These are phyloP conservation scores for Phoenicopterus ruber DNA, from an alignment of 2,113 vertebrate genomes.

Conservation along the genomic window DNA sequence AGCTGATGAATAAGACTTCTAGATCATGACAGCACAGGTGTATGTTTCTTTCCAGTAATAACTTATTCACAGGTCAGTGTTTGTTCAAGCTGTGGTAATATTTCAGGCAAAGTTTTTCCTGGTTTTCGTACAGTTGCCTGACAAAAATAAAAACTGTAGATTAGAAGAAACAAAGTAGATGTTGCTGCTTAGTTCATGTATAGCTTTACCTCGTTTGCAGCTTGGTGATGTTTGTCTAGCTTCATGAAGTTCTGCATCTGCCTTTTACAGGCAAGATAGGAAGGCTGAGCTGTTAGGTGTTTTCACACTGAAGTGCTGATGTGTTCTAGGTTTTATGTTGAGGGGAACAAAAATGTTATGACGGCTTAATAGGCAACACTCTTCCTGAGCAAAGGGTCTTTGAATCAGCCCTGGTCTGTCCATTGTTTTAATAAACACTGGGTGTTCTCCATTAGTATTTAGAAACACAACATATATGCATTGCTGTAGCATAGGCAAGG, in stretches of 20 bases:
- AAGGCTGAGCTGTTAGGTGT: background rate
- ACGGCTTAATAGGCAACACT: background rate
- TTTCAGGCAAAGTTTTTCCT: background rate
- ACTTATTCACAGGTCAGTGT: background rate
- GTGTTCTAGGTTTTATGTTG: background rate
- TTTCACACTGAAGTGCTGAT: background rate
- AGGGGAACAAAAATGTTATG: background rate
- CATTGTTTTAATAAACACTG: background rate
- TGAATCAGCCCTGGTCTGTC: background rate
- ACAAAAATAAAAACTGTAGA: background rate
- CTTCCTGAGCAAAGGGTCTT: background rate
- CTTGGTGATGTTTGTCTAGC: background rate
- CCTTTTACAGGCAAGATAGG: background rate
- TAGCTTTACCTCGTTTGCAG: background rate
- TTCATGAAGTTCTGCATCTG: background rate
- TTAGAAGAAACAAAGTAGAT: background rate
- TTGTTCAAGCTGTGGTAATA: background rate
- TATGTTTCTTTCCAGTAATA: background rate
- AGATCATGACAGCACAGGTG: background rate
- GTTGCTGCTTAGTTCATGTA: background rate
- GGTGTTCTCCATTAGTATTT: background rate
- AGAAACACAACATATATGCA: accelerated
- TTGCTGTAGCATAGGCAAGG: background rate
- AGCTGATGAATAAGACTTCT: background rate
- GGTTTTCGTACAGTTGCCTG: background rate